A percentile compares a stretch with the other conserved stretches of the same genome.
Conservation (phyloP, 2,797 vertebrate genomes). For the Tiaroga cobitis region DNA sequence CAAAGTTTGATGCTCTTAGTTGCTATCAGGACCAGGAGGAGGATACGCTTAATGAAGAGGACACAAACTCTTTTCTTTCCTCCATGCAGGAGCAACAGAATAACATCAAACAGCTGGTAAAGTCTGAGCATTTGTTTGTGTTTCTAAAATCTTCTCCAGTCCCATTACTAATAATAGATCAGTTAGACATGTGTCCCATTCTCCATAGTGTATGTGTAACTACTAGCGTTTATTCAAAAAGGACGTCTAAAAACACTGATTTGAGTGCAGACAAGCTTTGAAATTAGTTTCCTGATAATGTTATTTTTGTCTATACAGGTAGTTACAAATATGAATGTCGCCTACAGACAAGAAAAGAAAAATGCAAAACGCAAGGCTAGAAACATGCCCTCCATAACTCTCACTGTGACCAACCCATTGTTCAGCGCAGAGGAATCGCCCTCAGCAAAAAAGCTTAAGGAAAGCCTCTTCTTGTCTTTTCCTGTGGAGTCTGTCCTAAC, state of each 20-base stretch:
- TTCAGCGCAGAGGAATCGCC: slow-evolving; percentile 66
- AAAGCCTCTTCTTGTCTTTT: slow-evolving; percentile 82
- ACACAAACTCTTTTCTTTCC: slow-evolving; percentile 67
- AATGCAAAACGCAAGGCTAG: slow-evolving; percentile 75
- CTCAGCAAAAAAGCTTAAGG: slow-evolving; percentile 82
- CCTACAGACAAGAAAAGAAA: slow-evolving; percentile 84
- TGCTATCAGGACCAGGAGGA: slow-evolving; percentile 70
- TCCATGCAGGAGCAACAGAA: slow-evolving; percentile 82
- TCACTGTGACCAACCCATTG: slow-evolving; percentile 74
- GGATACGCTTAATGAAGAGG: slow-evolving; percentile 66
- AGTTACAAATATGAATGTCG: slow-evolving; percentile 83
- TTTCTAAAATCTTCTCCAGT: not conserved
- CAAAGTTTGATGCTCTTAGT: slow-evolving; percentile 68
- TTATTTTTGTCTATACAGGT: slow-evolving; percentile 73
- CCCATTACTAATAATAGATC: not conserved
- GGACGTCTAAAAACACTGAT: not conserved
- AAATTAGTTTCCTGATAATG: slow-evolving; percentile 4
- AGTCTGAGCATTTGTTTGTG: not conserved
- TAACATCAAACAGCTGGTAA: slow-evolving; percentile 83
- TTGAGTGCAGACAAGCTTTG: not conserved
- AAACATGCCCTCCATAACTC: slow-evolving; percentile 72
- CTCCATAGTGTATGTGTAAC: not conserved
- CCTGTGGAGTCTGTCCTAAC: slow-evolving; percentile 82
- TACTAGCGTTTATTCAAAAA: not conserved
- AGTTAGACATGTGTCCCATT: not conserved